Conservation (phyloP, 2,113 vertebrate species). For the Natator depressus region DNA sequence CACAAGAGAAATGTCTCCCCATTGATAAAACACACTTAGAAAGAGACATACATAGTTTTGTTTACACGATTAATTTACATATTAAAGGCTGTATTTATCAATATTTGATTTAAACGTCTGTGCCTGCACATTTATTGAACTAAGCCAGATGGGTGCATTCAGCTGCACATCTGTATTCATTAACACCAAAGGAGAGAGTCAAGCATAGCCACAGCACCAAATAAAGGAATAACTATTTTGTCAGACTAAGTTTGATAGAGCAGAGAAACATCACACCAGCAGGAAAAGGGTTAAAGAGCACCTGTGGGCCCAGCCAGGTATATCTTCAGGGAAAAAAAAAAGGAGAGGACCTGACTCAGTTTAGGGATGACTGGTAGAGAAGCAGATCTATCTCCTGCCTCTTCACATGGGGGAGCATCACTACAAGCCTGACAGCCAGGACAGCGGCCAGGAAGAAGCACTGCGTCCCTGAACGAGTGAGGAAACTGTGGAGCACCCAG, state of each 20-base stretch:
- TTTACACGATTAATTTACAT: slow-evolving; percentile 63
- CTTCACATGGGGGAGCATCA: not conserved
- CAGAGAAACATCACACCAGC: not conserved
- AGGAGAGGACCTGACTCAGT: not conserved
- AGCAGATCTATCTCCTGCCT: not conserved
- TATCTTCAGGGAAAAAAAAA: not conserved
- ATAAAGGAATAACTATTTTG: slow-evolving; percentile 36
- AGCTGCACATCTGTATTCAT: slow-evolving; percentile 73
- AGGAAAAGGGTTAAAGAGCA: not conserved
- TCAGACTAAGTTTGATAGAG: not conserved
- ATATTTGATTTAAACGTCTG: slow-evolving; percentile 75
- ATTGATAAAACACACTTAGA: not conserved
- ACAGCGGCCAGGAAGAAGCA: not conserved
- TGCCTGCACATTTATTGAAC: slow-evolving; percentile 60
- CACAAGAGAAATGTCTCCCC: slow-evolving; percentile 12
- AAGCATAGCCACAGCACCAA: slow-evolving; percentile 43
- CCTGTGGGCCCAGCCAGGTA: not conserved
- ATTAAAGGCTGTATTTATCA: slow-evolving; percentile 73
- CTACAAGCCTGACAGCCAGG: not conserved
- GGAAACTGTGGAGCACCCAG: not conserved
- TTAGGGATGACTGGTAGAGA: not conserved
- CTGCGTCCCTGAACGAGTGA: not conserved
- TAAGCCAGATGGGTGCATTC: slow-evolving; percentile 68
- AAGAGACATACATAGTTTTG: not conserved
- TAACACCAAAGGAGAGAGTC: slow-evolving; percentile 54